Evolutionary conservation across 2,797 vertebrate genomes (phyloP).

Genomic region (Smutsia temminckii): DNA sequence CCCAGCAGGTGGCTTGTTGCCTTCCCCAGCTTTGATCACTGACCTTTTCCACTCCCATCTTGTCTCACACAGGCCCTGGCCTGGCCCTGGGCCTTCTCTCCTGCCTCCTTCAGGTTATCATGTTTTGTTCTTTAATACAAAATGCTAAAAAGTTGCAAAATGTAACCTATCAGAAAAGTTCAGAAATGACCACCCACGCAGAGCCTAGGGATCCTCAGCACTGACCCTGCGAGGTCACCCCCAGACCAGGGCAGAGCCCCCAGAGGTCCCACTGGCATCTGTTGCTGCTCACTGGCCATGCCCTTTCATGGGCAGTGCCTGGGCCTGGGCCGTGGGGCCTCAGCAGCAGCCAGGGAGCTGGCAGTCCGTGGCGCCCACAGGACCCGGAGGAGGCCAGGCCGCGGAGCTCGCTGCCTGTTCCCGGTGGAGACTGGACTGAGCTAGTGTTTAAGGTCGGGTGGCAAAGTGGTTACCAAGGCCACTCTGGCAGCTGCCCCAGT

Average conservation of each 20-base stretch:
- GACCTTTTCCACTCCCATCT: not conserved
- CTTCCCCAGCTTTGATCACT: not conserved
- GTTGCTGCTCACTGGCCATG: not conserved
- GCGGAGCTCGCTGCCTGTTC: too few relatives aligned
- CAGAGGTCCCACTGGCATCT: not conserved
- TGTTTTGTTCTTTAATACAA: not conserved
- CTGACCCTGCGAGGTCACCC: not conserved
- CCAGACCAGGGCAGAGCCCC: not conserved
- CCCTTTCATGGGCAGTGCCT: not conserved
- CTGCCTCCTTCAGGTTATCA: not conserved
- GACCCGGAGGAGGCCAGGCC: not conserved
- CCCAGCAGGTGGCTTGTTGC: not conserved
- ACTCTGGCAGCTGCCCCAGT: too few relatives aligned
- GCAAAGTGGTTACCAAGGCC: not conserved
- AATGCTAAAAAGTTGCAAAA: not conserved
- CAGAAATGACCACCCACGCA: not conserved
- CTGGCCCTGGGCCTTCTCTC: not conserved
- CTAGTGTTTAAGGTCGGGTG: not conserved
- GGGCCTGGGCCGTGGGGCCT: not conserved
- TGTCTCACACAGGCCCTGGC: not conserved
- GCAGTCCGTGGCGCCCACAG: not conserved
- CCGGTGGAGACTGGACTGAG: not conserved
- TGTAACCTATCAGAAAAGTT: not conserved
- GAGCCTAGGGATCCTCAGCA: not conserved
- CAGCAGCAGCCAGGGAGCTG: not conserved